phyloP scores from a whole-genome alignment of 2,797 vertebrate genomes.

The Salmo trutta region DNA sequence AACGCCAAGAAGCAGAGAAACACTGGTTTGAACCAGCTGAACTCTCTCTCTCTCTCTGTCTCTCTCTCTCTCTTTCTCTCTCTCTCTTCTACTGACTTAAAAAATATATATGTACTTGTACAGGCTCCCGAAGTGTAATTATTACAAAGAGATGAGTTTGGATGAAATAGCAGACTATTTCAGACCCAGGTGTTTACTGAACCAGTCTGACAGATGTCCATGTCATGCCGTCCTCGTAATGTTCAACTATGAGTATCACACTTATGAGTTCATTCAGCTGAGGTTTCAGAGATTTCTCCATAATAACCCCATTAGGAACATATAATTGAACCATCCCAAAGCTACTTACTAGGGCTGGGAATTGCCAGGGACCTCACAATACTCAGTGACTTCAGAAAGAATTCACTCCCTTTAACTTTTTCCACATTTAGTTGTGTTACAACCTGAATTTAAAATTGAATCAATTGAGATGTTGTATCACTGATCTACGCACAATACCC shows the following conservation, averaged over 20 bases:
- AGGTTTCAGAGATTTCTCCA: too few species aligned
- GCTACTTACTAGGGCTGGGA: too few species aligned
- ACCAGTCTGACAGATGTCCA: background rate
- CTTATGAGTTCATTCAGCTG: too few species aligned
- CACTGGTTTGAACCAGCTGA: slow-evolving; percentile 57
- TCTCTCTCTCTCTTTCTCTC: slow-evolving; percentile 62
- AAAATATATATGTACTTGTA: slow-evolving; percentile 62
- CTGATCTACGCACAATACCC: too few species aligned
- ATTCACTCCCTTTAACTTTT: too few species aligned
- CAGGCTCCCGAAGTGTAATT: slow-evolving; percentile 66
- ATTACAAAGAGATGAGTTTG: slow-evolving; percentile 36
- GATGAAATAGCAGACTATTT: background rate
- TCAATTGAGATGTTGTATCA: too few species aligned
- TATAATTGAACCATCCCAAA: background rate
- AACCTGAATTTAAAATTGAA: too few species aligned
- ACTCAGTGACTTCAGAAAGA: too few species aligned
- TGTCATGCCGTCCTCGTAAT: background rate
- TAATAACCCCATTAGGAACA: background rate
- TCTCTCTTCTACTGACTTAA: slow-evolving; percentile 74
- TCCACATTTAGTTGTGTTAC: too few species aligned
- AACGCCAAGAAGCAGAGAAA: slow-evolving; percentile 66
- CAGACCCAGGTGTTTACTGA: background rate
- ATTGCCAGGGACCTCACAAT: too few species aligned
- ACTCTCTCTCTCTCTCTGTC: slow-evolving; percentile 59
- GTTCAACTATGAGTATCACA: background rate